These are phyloP conservation scores for Poecilia wingei DNA, from an alignment of 2,797 vertebrate genomes.

Conservation along the genomic window DNA sequence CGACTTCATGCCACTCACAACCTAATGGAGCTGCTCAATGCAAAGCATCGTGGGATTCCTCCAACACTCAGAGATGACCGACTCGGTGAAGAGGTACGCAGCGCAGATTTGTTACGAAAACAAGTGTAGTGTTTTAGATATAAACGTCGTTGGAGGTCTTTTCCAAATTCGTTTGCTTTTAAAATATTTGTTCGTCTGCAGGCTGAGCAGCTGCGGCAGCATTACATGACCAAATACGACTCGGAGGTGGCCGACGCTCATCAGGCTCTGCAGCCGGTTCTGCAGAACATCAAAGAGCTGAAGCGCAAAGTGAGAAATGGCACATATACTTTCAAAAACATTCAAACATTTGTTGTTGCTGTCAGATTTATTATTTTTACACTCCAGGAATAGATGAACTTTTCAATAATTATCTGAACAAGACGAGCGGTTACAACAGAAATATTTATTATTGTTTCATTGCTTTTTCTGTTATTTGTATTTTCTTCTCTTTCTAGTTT, in stretches of 20 bases:
- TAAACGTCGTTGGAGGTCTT: neutral
- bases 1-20: conserved; percentile 99
- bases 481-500: no score
- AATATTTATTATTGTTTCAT: neutral
- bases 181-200: conserved; percentile 46
- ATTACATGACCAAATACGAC: conserved; percentile 98
- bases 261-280: conserved; percentile 90
- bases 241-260: conserved; percentile 93
- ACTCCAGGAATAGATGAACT: neutral
- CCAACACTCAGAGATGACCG: conserved; percentile 92
- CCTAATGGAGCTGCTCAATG: conserved; percentile 90
- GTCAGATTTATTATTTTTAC: neutral
- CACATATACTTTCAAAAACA: neutral
- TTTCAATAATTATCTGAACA: neutral
- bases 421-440: neutral
- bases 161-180: neutral
- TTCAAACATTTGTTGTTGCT: neutral
- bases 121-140: neutral
- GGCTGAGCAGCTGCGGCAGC: conserved; percentile 93
- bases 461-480: no score
- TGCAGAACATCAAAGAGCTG: conserved; percentile 92
- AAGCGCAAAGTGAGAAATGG: conserved; percentile 86
- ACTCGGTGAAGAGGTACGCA: conserved; percentile 91
- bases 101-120: conserved; percentile 5
- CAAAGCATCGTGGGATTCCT: conserved; percentile 94